Evolutionary conservation across 1,140 invertebrate genomes (phyloP), one percentile per base, ranked within the genome.

Genomic region (Drosophila ogumai): DNA sequence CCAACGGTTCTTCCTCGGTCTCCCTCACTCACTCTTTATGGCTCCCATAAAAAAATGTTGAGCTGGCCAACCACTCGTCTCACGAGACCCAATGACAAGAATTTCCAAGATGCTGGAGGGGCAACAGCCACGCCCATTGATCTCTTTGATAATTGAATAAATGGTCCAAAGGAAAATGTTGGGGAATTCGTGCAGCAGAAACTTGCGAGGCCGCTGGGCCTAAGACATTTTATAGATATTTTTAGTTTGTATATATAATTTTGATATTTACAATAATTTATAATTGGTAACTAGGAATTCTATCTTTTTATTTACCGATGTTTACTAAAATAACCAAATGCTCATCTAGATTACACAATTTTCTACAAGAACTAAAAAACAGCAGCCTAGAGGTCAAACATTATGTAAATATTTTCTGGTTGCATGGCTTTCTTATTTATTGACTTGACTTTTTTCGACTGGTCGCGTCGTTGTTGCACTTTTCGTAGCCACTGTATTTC

Each of bases 341-440:
- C 56, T 60, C 65, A 81, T 63, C 56, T 38, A 32, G 44, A 75
- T 81, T 72, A 63, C 72, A 67, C 43, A 81, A 81, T 81, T 65
- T 46, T 34, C 40, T 17, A 52, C 22, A 34, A 49, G 34, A 65
- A 19, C 41, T 9, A n/a, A 22, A 47, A 71, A 76, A 54, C 55
- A 36, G 10, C 15, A 17, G 17, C 36, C 47, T 63, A 15, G 54
- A 58, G 54, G 66, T 55, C 31, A 22, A 69, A 50, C 40, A 69
- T 77, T 77, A 77, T 61, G 75, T 55, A 77, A 77, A 77, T 77
- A 63, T 77, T 77, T 76, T 56, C 74, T 44, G 57, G 64, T 69
- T 77, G 75, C 77, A 40, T 31, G 65, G 57, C 75, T 77, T 77
- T 77, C 75, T 69, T 77, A 77, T 77, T 77, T 77, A 78, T 78